Base-by-base conservation (phyloP, 2,888 invertebrate genomes). In the Synanthedon vespiformis region DNA sequence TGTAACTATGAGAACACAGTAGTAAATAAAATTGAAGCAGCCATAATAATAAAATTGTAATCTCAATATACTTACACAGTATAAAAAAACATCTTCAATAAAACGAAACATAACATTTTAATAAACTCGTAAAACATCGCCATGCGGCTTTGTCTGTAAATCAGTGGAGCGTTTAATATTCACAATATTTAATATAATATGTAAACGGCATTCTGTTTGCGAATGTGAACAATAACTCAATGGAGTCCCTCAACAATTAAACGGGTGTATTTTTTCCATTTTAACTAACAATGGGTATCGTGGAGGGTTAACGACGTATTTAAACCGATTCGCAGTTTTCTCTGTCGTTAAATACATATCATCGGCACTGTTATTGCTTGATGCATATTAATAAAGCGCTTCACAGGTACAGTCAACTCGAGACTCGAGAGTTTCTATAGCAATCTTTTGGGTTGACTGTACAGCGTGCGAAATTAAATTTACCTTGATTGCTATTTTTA, bases 221-320 rank as follows among this genome's bases (percentile, higher is more conserved):
- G n/a, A 44, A 44, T 44, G 44, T 14, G 44, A 48, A 48, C 13
- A 16, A 18, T 48, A 48, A 18, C 18, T 48, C 48, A 22, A 22
- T 22, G 48, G 18, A 48, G 48, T 12, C 18, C 18, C 16, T 22
- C 18, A 12, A 16, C 18, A 48, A 18, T 48, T 48, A 22, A 22
- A 48, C 48, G 22, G 22, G 16, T 16, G 16, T 18, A 48, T 49
- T 59, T 61, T 64, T 59, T 61, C 58, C 56, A 14, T 40, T 55
- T 54, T 48, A 50, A 53, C 52, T 55, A 54, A 64, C 64, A 64
- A 64, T 63, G 57, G 50, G 54, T 52, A 41, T 48, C 50, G 57
- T 51, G 51, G 58, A 52, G 55, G 53, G 62, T 58, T 55, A 55
- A 56, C 55, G 54, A 56, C 58, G 61, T 58, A 61, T 57, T 63